Evolutionary conservation across 2,113 vertebrate species (phyloP).

Genomic region (Probosciger aterrimus): DNA sequence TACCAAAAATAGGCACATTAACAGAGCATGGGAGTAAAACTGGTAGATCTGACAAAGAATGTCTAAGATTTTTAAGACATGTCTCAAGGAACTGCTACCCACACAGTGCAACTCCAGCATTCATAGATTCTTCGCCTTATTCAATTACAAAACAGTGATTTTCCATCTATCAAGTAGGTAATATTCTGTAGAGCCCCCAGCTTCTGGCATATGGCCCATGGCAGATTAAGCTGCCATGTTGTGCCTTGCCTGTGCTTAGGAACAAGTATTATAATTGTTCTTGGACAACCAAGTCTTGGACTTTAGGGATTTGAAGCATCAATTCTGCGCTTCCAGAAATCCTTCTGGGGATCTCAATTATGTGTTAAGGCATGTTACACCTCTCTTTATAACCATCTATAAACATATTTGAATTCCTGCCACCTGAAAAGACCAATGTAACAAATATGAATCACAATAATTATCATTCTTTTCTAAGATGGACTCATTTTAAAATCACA

Average conservation of each 20-base stretch:
- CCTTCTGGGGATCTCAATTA: neutral
- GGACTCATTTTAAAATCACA: neutral
- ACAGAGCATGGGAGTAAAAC: neutral
- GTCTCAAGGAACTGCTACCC: neutral
- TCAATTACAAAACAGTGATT: neutral
- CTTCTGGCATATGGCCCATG: neutral
- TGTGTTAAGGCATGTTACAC: neutral
- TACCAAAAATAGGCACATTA: neutral
- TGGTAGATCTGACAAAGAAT: neutral
- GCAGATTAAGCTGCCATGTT: neutral
- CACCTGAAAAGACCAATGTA: neutral
- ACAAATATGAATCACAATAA: neutral
- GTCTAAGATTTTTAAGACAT: neutral
- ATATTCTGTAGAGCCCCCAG: neutral
- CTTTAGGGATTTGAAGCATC: neutral
- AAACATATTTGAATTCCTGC: neutral
- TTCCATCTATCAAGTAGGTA: neutral
- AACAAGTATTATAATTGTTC: neutral
- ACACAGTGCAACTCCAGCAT: neutral
- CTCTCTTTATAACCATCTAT: neutral
- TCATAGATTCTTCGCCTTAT: neutral
- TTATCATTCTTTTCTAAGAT: neutral
- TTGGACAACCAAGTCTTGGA: neutral
- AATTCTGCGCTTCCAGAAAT: neutral
- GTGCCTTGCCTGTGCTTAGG: neutral